Evolutionary conservation across 2,888 invertebrate species (phyloP).

Genomic region (Apodemia duryi): DNA sequence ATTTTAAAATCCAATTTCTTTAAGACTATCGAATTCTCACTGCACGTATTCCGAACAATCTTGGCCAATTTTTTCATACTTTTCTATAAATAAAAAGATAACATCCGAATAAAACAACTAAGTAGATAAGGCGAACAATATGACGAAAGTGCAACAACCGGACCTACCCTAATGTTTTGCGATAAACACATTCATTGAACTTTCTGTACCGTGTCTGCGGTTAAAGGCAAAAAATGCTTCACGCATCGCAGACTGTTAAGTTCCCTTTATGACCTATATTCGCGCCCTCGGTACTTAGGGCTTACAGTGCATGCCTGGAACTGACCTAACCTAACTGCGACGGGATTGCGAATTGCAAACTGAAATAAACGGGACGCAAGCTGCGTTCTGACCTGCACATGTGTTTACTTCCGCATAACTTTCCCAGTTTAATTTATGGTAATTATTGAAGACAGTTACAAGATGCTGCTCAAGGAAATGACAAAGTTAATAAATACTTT

Average conservation of each 20-base stretch:
- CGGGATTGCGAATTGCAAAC: constrained; percentile 54
- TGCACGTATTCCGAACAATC: background rate
- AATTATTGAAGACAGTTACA: background rate
- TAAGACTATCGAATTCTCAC: background rate
- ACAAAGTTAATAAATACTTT: too few species aligned
- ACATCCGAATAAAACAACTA: constrained; percentile 13
- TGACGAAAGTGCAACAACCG: constrained; percentile 53
- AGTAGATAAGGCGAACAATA: constrained; percentile 41
- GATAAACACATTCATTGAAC: constrained; percentile 43
- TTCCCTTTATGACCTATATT: constrained; percentile 69
- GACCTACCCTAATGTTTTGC: constrained; percentile 66
- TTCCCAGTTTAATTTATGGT: constrained; percentile 16
- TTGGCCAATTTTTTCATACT: background rate
- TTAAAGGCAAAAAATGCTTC: constrained; percentile 45
- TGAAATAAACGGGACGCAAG: constrained; percentile 64
- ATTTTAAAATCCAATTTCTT: background rate
- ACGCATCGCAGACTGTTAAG: constrained; percentile 41
- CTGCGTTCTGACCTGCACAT: constrained; percentile 46
- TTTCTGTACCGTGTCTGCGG: constrained; percentile 37
- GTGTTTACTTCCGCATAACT: constrained; percentile 50
- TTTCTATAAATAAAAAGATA: constrained; percentile 4
- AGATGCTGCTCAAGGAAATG: background rate
- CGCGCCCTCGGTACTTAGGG: constrained; percentile 68
- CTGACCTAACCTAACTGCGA: constrained; percentile 67
- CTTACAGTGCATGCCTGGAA: constrained; percentile 57